Evolutionary conservation across 2,113 vertebrate genomes (phyloP).

Genomic region (Mobula birostris): DNA sequence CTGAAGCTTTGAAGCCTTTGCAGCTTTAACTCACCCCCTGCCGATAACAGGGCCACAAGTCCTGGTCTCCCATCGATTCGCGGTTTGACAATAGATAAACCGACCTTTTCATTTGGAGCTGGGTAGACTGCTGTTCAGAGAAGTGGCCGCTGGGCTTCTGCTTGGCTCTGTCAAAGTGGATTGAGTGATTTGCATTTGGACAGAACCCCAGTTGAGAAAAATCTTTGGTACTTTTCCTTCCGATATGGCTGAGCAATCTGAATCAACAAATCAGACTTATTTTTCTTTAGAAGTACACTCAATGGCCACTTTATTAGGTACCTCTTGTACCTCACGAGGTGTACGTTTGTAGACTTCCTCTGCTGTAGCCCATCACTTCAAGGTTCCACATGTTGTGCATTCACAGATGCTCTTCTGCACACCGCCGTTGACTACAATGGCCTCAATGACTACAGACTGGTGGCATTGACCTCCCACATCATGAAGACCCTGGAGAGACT

Average conservation of each 20-base stretch:
- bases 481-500: too few relatives aligned
- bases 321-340: too few relatives aligned
- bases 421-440: too few relatives aligned
- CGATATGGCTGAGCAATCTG: neutral
- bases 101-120: slow-evolving; percentile 22
- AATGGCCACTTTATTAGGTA: too few relatives aligned
- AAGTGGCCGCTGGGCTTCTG: neutral
- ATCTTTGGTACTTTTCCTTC: neutral
- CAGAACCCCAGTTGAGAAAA: neutral
- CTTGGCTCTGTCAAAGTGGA: neutral
- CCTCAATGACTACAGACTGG: too few relatives aligned
- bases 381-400: too few relatives aligned
- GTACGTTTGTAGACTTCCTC: too few relatives aligned
- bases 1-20: slow-evolving; percentile 2
- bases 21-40: neutral
- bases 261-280: neutral
- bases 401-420: too few relatives aligned
- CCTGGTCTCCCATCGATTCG: slow-evolving; percentile 19
- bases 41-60: slow-evolving; percentile 26
- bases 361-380: too few relatives aligned
- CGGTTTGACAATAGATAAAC: neutral
- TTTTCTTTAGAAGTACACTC: neutral
- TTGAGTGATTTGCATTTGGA: neutral
- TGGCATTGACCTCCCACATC: too few relatives aligned
- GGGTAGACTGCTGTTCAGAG: neutral